phyloP scores from a whole-genome alignment of 2,797 vertebrate genomes.

The Hoplostethus atlanticus region DNA sequence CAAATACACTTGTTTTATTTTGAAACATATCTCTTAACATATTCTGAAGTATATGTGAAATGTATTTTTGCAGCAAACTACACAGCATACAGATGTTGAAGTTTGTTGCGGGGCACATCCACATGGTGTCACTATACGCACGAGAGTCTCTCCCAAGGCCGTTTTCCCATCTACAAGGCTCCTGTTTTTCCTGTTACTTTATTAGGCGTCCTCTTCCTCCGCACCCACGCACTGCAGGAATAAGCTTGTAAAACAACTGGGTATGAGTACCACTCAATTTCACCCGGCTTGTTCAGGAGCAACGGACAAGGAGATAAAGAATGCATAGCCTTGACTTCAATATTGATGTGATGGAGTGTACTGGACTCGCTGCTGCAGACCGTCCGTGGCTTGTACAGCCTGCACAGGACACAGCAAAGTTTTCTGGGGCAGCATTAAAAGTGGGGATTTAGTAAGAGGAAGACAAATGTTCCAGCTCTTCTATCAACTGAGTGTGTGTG shows the following conservation, averaged over 20 bases:
- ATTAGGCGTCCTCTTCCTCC: slow-evolving; percentile 25
- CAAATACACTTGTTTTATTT: too few species aligned
- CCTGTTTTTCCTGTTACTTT: slow-evolving; percentile 26
- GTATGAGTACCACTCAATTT: slow-evolving; percentile 31
- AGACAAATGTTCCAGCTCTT: slow-evolving; percentile 63
- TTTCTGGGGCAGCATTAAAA: slow-evolving; percentile 51
- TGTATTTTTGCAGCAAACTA: background rate
- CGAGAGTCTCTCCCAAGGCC: slow-evolving; percentile 44
- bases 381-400: slow-evolving; percentile 22
- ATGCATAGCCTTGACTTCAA: slow-evolving; percentile 45
- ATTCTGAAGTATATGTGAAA: too few species aligned
- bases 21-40: too few species aligned
- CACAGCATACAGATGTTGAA: background rate
- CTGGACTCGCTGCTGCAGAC: slow-evolving; percentile 23
- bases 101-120: slow-evolving; percentile 46
- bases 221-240: background rate
- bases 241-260: slow-evolving; percentile 32
- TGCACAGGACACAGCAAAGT: slow-evolving; percentile 18
- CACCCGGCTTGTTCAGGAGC: slow-evolving; percentile 40
- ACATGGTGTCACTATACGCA: slow-evolving; percentile 72
- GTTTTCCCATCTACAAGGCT: background rate
- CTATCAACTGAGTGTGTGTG: background rate
- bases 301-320: slow-evolving; percentile 47
- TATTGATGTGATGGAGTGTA: slow-evolving; percentile 33
- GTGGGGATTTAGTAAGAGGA: slow-evolving; percentile 56